Evolutionary conservation across 2,888 invertebrate species (phyloP).

Genomic region (Parnassius mnemosyne): DNA sequence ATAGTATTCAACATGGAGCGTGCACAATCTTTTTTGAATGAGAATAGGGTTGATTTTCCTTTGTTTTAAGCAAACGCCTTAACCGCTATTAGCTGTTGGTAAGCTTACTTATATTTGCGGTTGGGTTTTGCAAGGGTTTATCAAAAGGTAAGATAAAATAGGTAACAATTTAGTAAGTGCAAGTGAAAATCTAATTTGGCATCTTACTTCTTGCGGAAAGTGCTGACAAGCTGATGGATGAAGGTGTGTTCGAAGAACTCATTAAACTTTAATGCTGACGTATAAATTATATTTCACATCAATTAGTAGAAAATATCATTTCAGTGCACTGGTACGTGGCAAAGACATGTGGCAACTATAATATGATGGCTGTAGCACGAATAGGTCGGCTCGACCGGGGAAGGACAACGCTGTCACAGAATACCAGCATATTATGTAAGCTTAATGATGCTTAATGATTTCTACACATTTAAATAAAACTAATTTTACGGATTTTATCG

Average conservation of each 20-base stretch:
- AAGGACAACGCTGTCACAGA: too few species aligned
- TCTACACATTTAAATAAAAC: too few species aligned
- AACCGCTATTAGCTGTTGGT: conserved; percentile 3
- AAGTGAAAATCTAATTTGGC: conserved; percentile 46
- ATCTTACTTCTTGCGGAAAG: conserved; percentile 35
- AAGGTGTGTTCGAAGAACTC: conserved; percentile 50
- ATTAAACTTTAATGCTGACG: conserved; percentile 36
- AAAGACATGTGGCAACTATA: too few species aligned
- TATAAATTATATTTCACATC: conserved; percentile 19
- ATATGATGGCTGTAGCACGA: too few species aligned
- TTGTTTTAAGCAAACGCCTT: background rate
- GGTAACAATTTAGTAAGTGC: background rate
- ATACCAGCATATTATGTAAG: too few species aligned
- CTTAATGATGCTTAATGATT: too few species aligned
- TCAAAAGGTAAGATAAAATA: background rate
- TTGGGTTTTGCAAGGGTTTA: background rate
- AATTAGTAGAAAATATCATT: background rate
- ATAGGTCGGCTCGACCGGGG: too few species aligned
- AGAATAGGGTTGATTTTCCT: background rate
- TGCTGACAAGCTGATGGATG: conserved; percentile 66
- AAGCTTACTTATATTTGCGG: conserved; percentile 1
- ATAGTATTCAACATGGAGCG: background rate
- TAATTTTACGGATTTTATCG: too few species aligned
- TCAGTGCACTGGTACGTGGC: background rate
- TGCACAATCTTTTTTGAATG: background rate